phyloP scores from a whole-genome alignment of 2,797 vertebrate species.

The Arrhamphus sclerolepis region DNA sequence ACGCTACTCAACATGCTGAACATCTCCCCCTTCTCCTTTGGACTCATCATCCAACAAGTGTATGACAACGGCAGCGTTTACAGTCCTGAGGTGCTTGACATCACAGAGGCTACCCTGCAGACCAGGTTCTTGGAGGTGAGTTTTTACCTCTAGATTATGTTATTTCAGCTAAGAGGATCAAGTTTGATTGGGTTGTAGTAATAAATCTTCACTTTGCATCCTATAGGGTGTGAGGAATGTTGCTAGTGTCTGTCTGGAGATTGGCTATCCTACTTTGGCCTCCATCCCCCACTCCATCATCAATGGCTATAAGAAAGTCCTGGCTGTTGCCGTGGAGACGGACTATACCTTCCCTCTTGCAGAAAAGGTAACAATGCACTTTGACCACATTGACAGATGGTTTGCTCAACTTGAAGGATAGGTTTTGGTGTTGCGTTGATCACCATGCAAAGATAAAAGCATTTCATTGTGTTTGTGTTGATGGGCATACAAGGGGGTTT shows the following conservation, averaged over 20 bases:
- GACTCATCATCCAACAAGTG: constrained; percentile 96
- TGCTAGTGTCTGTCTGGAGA: constrained; percentile 94
- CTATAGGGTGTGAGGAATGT: constrained; percentile 92
- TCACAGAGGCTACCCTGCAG: constrained; percentile 94
- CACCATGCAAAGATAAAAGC: constrained; percentile 80
- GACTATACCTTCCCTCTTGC: constrained; percentile 95
- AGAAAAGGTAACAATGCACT: constrained; percentile 88
- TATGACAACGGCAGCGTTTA: constrained; percentile 99
- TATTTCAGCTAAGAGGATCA: not conserved
- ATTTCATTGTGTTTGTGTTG: constrained; percentile 13
- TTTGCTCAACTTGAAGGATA: constrained; percentile 24
- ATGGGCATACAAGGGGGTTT: not conserved
- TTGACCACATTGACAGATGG: no score
- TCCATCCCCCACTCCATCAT: constrained; percentile 94
- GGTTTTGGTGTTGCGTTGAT: constrained; percentile 81
- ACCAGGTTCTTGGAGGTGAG: constrained; percentile 92
- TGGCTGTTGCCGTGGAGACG: constrained; percentile 94
- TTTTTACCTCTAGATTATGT: not conserved
- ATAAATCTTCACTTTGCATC: not conserved
- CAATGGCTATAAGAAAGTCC: constrained; percentile 95
- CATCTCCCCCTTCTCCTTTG: constrained; percentile 98
- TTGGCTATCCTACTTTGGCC: constrained; percentile 95
- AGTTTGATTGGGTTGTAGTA: not conserved
- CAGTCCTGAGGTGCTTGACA: constrained; percentile 97
- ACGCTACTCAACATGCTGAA: constrained; percentile 98